Evolutionary conservation across 2,113 vertebrate genomes (phyloP), one percentile per base, ranked within the genome.

Genomic region (Centrocercus urophasianus): DNA sequence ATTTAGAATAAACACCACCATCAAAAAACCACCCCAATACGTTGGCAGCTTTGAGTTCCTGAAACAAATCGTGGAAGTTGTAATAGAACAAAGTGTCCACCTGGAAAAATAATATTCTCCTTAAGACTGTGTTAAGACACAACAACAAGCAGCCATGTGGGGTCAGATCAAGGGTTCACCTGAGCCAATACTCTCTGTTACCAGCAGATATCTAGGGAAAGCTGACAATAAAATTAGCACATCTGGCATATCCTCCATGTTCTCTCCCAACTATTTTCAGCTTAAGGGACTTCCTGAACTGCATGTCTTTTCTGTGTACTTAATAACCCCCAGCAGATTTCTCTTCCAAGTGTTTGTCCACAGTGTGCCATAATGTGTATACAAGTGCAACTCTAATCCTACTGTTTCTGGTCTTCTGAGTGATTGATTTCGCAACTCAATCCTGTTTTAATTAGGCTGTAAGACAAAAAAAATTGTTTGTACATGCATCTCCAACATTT

Each of bases 241-340:
- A 74, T 17, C 73, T 5, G 21, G 27, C 65, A 54, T 3, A 7
- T 64, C 85, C 60, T 56, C 64, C 42, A 10, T 38, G 13, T 34
- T 80, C 18, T 57, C 28, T 38, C 57, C 10, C 72, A 74, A 9
- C 59, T 88, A 56, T 70, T 93, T 86, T 67, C 79, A 83, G 83
- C 63, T 91, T 79, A 56, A 83, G 69, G 1, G 19, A 70, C 72
- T 77, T 88, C 56, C 93, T 77, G 69, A 91, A 77, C 79, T 6
- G 42, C 28, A 24, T 40, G 40, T 60, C n/a, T 50, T 64, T 83
- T 77, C 67, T 86, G 36, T 60, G 32, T 81, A 25, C 80, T 94
- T 85, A 90, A 93, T 45, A 91, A 64, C 24, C 13, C 82, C 45
- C 90, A 64, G 45, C 24, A 90, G 88, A 83, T 63, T 89, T 61